phyloP scores from a whole-genome alignment of 2,888 invertebrate species.

The Caenorhabditis sp. region DNA sequence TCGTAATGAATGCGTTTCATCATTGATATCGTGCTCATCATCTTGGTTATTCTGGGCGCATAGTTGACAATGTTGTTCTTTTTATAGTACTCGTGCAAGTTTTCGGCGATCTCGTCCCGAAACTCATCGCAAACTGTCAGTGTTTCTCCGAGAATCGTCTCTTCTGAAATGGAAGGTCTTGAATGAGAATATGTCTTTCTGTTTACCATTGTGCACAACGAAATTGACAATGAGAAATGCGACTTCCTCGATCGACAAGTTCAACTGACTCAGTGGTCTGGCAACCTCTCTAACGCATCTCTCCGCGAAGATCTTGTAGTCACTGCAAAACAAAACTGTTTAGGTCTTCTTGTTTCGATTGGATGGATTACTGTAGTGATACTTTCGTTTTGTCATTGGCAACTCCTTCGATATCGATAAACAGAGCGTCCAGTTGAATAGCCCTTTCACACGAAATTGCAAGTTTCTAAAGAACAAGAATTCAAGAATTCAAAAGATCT shows the following conservation, averaged over 20 bases:
- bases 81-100: slow-evolving; percentile 46
- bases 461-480: slow-evolving; percentile 32
- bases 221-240: slow-evolving; percentile 46
- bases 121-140: slow-evolving; percentile 46
- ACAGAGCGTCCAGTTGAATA: slow-evolving; percentile 47
- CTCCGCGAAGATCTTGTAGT: slow-evolving; percentile 53
- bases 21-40: slow-evolving; percentile 33
- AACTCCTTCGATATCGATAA: slow-evolving; percentile 55
- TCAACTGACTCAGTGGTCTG: slow-evolving; percentile 45
- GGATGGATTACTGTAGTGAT: slow-evolving; percentile 52
- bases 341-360: slow-evolving; percentile 13
- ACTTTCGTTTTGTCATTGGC: slow-evolving; percentile 34
- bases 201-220: slow-evolving; percentile 45
- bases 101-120: slow-evolving; percentile 37
- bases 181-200: too few species aligned
- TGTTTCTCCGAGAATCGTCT: slow-evolving; percentile 37
- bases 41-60: slow-evolving; percentile 44
- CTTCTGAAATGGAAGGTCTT: slow-evolving; percentile 37
- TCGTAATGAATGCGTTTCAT: slow-evolving; percentile 54
- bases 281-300: slow-evolving; percentile 56
- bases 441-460: slow-evolving; percentile 47
- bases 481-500: not conserved
- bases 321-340: too few species aligned
- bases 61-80: slow-evolving; percentile 48
- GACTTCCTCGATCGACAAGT: slow-evolving; percentile 48